These are phyloP conservation scores for Capromys pilorides DNA, from an alignment of 2,797 vertebrate genomes.

Conservation along the genomic window DNA sequence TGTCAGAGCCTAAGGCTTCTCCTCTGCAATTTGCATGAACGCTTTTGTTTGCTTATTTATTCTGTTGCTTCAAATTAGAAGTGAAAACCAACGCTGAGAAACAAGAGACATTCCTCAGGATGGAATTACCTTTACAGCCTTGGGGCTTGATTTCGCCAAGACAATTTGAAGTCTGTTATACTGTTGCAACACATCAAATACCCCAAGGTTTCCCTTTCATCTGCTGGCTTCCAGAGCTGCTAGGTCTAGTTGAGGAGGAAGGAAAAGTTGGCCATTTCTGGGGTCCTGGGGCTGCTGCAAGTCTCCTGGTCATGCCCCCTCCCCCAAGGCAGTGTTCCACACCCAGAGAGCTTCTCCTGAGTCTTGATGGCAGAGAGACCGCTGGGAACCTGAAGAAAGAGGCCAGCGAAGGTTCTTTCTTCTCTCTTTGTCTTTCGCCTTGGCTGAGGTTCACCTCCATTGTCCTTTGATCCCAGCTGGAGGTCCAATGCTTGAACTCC, in stretches of 20 bases:
- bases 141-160: constrained; percentile 75
- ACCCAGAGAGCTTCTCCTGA: not conserved
- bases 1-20: constrained; percentile 55
- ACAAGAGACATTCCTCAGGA: constrained; percentile 72
- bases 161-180: constrained; percentile 71
- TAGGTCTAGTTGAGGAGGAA: not conserved
- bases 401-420: not conserved
- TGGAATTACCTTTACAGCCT: constrained; percentile 76
- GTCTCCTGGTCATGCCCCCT: not conserved
- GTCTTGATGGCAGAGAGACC: not conserved
- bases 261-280: not conserved
- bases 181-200: constrained; percentile 59
- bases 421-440: not conserved
- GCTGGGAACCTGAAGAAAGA: not conserved
- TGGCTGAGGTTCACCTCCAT: not conserved
- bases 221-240: constrained; percentile 27
- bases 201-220: constrained; percentile 67
- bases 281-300: not conserved
- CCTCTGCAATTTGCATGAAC: constrained; percentile 66
- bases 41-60: constrained; percentile 72
- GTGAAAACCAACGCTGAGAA: constrained; percentile 82
- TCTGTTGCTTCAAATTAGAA: constrained; percentile 77
- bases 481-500: not conserved
- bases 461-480: not conserved
- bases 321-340: not conserved